phyloP scores from a whole-genome alignment of 2,797 vertebrate species.

The Rhynchonycteris naso region DNA sequence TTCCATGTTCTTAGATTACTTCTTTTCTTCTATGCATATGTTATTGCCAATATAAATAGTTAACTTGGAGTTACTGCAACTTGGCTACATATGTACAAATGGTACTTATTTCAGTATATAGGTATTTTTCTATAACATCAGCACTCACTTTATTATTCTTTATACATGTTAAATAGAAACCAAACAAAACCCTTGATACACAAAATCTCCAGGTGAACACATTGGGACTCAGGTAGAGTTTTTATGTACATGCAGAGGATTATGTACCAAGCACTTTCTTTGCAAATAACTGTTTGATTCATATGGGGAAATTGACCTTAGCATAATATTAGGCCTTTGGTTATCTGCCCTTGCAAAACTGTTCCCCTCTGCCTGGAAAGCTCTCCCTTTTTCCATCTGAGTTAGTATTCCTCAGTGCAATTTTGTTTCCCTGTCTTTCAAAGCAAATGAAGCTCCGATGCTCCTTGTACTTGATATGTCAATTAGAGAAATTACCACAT shows the following conservation, averaged over 20 bases:
- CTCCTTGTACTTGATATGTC: neutral
- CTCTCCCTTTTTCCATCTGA: neutral
- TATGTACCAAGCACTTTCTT: conserved; percentile 12
- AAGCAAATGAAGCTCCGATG: neutral
- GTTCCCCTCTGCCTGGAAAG: neutral
- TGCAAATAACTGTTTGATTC: conserved; percentile 24
- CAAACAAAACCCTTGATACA: neutral
- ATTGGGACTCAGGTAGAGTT: neutral
- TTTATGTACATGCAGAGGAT: conserved; percentile 44
- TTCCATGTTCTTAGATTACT: neutral
- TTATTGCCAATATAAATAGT: conserved; percentile 6
- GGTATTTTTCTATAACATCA: conserved; percentile 47
- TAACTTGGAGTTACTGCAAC: conserved; percentile 37
- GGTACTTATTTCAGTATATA: neutral
- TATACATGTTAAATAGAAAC: conserved; percentile 32
- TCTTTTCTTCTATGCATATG: neutral
- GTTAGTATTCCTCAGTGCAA: neutral
- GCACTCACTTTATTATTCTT: neutral
- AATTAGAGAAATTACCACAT: neutral
- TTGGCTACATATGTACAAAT: neutral
- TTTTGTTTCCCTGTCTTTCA: conserved; percentile 2
- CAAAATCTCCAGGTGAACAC: neutral
- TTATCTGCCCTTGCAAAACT: neutral
- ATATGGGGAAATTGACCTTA: neutral
- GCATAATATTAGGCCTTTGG: neutral